phyloP scores from a whole-genome alignment of 2,797 vertebrate genomes.

The Mormyrus proboscirostris region DNA sequence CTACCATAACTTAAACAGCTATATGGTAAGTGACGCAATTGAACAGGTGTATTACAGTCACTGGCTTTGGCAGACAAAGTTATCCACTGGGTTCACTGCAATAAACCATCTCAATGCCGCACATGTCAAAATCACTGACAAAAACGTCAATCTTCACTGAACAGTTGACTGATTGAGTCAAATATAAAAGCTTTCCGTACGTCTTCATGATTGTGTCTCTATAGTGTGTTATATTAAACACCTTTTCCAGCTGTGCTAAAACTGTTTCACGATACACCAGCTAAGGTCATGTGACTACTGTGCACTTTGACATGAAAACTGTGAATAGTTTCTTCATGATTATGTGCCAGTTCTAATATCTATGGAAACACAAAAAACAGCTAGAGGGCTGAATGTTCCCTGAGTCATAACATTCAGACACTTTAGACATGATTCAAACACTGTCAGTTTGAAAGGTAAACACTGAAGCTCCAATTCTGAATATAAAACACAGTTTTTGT shows the following conservation, averaged over 20 bases:
- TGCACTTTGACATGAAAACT: background rate
- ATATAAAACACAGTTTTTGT: background rate
- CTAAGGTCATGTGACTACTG: background rate
- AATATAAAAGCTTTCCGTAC: background rate
- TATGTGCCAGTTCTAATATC: background rate
- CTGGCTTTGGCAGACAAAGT: constrained; percentile 48
- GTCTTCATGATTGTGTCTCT: background rate
- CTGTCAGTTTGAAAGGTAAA: constrained; percentile 4
- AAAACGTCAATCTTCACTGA: background rate
- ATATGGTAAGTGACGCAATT: background rate
- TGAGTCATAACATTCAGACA: background rate
- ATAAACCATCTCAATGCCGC: background rate
- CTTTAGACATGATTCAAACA: background rate
- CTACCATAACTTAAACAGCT: constrained; percentile 26
- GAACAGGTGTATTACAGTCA: constrained; percentile 22
- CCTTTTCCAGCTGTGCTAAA: background rate
- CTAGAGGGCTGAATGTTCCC: background rate
- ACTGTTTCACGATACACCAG: background rate
- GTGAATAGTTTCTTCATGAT: background rate
- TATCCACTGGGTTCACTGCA: background rate
- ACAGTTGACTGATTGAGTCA: background rate
- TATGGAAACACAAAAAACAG: background rate
- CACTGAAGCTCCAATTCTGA: background rate
- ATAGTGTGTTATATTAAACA: background rate
- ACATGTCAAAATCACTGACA: background rate